Conservation (phyloP, 2,797 vertebrate genomes). For the Oryzias dopingdopingensis region DNA sequence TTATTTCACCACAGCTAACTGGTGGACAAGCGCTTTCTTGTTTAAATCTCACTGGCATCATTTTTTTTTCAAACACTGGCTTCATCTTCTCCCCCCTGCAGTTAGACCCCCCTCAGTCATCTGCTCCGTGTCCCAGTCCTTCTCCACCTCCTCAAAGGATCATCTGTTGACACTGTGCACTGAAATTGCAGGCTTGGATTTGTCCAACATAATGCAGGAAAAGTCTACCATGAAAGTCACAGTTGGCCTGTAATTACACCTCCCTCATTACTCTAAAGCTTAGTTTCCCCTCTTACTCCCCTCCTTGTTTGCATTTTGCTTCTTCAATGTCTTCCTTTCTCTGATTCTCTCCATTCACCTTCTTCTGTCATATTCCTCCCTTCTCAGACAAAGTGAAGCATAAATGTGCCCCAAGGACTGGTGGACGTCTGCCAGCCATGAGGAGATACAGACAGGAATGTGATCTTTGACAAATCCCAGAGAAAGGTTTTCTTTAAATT, state of each 20-base stretch:
- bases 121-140: constrained; percentile 9
- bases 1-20: constrained; percentile 35
- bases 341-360: not conserved
- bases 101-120: constrained; percentile 35
- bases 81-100: constrained; percentile 58
- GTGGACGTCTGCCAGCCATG: constrained; percentile 69
- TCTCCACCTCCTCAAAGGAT: constrained; percentile 34
- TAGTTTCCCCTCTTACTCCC: constrained; percentile 37
- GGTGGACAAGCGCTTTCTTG: constrained; percentile 66
- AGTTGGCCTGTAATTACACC: constrained; percentile 40
- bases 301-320: constrained; percentile 2
- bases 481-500: constrained; percentile 41
- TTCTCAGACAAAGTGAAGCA: constrained; percentile 28
- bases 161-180: constrained; percentile 28
- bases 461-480: constrained; percentile 41
- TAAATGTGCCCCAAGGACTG: constrained; percentile 68
- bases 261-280: constrained; percentile 25
- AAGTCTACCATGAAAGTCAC: constrained; percentile 30
- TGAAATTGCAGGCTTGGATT: constrained; percentile 32
- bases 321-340: constrained; percentile 8
- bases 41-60: constrained; percentile 37
- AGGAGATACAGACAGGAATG: constrained; percentile 62
- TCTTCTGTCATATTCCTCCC: constrained; percentile 27
- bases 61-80: constrained; percentile 26
- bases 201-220: constrained; percentile 37